Evolutionary conservation across 2,113 vertebrate genomes (phyloP).

Genomic region (Argyrosomus japonicus): DNA sequence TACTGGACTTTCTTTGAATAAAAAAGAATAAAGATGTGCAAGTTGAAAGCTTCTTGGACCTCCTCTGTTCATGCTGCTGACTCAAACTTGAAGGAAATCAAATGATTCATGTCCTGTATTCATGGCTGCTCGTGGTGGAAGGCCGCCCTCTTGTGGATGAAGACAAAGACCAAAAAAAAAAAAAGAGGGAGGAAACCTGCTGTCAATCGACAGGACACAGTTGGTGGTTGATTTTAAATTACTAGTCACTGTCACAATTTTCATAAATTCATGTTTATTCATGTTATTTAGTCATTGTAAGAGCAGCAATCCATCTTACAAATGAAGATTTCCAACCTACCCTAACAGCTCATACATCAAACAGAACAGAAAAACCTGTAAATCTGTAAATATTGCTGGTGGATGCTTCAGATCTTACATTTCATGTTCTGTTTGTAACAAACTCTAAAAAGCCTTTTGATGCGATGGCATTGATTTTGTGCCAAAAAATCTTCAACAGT

Average conservation of each 20-base stretch:
- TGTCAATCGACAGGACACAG: constrained; percentile 22
- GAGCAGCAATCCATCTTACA: background rate
- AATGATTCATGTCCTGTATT: background rate
- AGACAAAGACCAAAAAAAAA: background rate
- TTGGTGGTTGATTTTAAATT: constrained; percentile 20
- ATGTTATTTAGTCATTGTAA: background rate
- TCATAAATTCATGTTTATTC: background rate
- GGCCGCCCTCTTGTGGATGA: constrained; percentile 70
- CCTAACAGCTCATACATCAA: background rate
- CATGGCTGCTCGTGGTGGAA: constrained; percentile 19
- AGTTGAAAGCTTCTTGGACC: constrained; percentile 66
- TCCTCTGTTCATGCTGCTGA: constrained; percentile 21
- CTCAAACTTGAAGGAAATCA: background rate
- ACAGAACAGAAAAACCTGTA: background rate
- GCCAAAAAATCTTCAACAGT: background rate
- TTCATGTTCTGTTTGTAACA: background rate
- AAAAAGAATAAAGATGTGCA: constrained; percentile 83
- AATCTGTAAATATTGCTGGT: background rate
- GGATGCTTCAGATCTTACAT: background rate
- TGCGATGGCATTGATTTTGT: background rate
- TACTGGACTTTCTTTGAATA: constrained; percentile 86
- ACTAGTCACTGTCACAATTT: background rate
- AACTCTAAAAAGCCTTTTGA: background rate
- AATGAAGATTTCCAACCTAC: background rate
- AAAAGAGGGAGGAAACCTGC: too few relatives aligned